Conservation (phyloP, 2,113 vertebrate species). For the Pitta sordida region DNA sequence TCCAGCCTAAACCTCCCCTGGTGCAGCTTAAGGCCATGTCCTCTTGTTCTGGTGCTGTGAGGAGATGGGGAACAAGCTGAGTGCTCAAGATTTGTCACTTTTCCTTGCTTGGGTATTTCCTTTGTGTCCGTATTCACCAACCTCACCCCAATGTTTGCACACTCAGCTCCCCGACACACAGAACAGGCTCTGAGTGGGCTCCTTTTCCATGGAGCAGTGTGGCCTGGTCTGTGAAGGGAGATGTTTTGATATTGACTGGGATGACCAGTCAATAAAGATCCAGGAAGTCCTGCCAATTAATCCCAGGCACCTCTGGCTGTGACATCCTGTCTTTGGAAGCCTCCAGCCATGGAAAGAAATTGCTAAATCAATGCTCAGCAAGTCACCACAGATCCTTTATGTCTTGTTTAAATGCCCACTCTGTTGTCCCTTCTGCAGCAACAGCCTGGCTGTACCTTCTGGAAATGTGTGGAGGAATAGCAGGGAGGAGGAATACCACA, state of each 20-base stretch:
- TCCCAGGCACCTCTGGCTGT: background rate
- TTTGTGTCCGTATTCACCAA: background rate
- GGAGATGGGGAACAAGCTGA: background rate
- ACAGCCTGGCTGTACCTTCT: background rate
- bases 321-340: constrained; percentile 9
- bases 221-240: background rate
- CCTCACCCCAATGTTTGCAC: fast-evolving
- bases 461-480: background rate
- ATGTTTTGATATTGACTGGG: background rate
- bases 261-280: background rate
- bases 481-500: background rate
- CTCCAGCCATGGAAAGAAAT: background rate
- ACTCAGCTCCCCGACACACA: fast-evolving
- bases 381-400: background rate
- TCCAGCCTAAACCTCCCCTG: too few relatives aligned
- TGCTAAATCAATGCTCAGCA: background rate
- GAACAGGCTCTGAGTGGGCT: background rate
- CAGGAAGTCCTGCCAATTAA: constrained; percentile 10
- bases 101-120: background rate
- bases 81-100: background rate
- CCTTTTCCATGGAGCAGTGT: background rate
- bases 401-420: background rate
- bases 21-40: too few relatives aligned
- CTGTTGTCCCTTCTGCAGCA: background rate
- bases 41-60: too few relatives aligned